These are phyloP conservation scores for Caenorhabditis drosophilae DNA, from an alignment of 2,888 invertebrate species.

Conservation along the genomic window DNA sequence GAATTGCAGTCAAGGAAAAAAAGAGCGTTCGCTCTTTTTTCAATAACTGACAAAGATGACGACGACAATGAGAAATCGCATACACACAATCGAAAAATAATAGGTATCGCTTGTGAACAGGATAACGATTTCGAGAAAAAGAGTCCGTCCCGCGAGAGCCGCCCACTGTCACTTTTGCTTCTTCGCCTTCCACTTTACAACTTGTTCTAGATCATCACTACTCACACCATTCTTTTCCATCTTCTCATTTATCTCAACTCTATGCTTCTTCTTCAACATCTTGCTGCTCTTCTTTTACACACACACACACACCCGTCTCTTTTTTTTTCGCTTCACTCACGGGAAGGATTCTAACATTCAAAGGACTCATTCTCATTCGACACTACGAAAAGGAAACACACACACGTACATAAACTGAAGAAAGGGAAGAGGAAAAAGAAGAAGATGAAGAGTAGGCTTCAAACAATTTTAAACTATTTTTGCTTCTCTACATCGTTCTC, in stretches of 20 bases:
- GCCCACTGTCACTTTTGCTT: constrained; percentile 28
- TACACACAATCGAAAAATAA: constrained; percentile 10
- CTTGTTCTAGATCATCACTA: no score
- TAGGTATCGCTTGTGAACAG: constrained; percentile 11
- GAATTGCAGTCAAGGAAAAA: background rate
- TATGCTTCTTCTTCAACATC: no score
- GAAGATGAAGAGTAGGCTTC: constrained; percentile 9
- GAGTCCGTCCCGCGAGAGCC: constrained; percentile 30
- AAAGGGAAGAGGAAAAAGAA: constrained; percentile 4
- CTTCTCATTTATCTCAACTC: no score
- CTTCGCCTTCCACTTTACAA: constrained; percentile 41
- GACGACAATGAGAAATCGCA: no score
- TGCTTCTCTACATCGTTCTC: no score
- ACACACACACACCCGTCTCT: no score
- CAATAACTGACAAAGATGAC: constrained; percentile 10
- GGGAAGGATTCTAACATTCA: no score
- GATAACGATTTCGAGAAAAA: constrained; percentile 7
- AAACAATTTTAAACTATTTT: constrained; percentile 41
- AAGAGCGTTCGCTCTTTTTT: constrained; percentile 4
- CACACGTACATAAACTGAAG: constrained; percentile 3
- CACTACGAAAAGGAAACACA: no score
- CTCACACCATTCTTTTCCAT: no score
- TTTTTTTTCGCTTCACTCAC: constrained; percentile 7
- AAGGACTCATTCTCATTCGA: no score
- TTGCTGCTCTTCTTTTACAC: no score